Percentiles rank a stretch among this genome's conserved stretches.
Conservation (phyloP, 2,797 vertebrate genomes). For the Darevskia nairensis region DNA sequence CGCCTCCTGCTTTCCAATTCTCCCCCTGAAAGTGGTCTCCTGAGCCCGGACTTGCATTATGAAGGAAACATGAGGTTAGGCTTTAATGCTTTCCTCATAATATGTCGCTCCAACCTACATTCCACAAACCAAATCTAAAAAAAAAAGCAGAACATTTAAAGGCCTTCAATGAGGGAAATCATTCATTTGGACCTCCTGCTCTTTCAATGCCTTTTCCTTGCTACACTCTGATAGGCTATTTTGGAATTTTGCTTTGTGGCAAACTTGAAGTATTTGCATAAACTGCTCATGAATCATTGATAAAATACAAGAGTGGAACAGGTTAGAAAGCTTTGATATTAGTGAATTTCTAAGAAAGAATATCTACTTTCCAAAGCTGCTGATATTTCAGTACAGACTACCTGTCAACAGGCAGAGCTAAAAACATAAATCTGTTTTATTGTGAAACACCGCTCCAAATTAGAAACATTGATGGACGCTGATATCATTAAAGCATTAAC, state of each 20-base stretch:
- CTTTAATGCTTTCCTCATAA: not conserved
- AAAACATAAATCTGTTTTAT: not conserved
- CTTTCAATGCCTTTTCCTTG: not conserved
- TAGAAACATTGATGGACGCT: not conserved
- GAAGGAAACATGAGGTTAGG: not conserved
- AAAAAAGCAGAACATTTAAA: not conserved
- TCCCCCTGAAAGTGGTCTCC: not conserved
- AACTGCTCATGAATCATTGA: constrained; percentile 7
- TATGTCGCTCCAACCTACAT: too few species aligned
- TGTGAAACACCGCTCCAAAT: not conserved
- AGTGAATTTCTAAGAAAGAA: not conserved
- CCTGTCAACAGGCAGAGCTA: not conserved
- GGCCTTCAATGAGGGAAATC: too few species aligned
- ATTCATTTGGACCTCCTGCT: not conserved
- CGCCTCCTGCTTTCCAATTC: not conserved
- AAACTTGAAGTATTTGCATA: not conserved
- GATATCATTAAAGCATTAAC: not conserved
- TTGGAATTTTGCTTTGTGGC: constrained; percentile 3
- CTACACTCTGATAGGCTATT: not conserved
- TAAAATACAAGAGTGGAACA: not conserved
- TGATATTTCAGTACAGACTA: not conserved
- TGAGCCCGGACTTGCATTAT: not conserved
- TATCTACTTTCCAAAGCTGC: not conserved
- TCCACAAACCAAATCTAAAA: not conserved
- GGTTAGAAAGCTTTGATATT: not conserved